A percentile compares a stretch with the other conserved stretches of the same genome.
These are phyloP conservation scores for Mormyrus iriodes DNA, from an alignment of 2,113 vertebrate species.

Conservation along the genomic window DNA sequence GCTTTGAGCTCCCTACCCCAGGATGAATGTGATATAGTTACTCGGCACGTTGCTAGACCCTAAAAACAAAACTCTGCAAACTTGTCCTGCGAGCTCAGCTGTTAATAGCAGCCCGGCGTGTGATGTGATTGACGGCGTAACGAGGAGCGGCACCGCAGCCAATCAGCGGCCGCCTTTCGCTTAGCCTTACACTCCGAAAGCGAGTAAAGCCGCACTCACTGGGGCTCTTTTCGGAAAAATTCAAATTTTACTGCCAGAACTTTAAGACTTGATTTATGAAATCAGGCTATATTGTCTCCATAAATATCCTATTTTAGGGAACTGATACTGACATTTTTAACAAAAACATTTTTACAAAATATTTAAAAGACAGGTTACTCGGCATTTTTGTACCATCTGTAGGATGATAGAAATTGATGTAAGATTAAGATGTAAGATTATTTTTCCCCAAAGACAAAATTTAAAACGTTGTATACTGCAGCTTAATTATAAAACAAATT, in stretches of 20 bases:
- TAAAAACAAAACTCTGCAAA: slow-evolving; percentile 63
- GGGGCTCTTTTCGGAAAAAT: neutral
- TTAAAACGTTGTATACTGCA: neutral
- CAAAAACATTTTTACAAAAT: neutral
- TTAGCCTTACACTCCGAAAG: neutral
- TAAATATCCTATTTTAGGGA: neutral
- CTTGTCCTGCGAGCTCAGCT: slow-evolving; percentile 57
- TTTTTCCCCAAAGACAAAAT: neutral
- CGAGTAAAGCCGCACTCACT: neutral
- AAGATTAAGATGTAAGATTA: neutral
- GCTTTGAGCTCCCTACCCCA: slow-evolving; percentile 30
- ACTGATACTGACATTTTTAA: neutral
- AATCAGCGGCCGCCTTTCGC: slow-evolving; percentile 69
- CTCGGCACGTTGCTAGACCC: slow-evolving; percentile 40
- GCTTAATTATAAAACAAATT: neutral
- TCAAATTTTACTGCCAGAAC: neutral
- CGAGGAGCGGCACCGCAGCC: slow-evolving; percentile 67
- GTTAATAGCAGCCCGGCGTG: slow-evolving; percentile 65
- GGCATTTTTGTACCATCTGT: neutral
- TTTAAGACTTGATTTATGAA: neutral
- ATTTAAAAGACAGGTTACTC: neutral
- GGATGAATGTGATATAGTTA: slow-evolving; percentile 27
- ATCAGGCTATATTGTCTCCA: neutral
- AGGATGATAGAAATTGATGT: neutral
- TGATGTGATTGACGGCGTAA: slow-evolving; percentile 77